Evolutionary conservation across 2,113 vertebrate genomes (phyloP).

Genomic region (Pandion haliaetus): DNA sequence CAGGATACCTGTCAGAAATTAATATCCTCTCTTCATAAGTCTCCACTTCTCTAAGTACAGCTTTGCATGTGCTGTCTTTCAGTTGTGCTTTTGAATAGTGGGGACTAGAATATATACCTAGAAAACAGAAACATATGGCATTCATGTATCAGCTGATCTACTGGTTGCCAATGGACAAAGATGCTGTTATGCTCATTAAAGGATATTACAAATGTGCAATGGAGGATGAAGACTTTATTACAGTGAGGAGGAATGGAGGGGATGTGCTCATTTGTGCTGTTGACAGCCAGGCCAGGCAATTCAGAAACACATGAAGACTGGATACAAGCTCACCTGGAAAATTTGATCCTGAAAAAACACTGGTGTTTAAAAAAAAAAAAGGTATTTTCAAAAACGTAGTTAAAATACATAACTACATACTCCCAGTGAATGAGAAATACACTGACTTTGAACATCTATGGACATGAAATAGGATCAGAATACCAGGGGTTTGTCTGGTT

Average conservation of each 20-base stretch:
- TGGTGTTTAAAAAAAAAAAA: background rate
- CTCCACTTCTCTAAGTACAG: background rate
- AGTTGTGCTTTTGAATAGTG: background rate
- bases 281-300: background rate
- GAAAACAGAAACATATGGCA: background rate
- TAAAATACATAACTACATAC: background rate
- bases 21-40: background rate
- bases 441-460: background rate
- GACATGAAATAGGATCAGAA: background rate
- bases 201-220: background rate
- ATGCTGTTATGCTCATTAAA: background rate
- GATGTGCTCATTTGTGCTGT: background rate
- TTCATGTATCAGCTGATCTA: background rate
- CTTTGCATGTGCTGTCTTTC: background rate
- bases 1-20: background rate
- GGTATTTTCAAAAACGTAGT: background rate
- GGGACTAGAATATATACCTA: background rate
- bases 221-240: background rate
- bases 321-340: background rate
- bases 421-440: background rate
- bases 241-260: background rate
- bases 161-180: background rate
- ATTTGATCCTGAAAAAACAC: background rate
- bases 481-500: background rate
- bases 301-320: background rate